These are phyloP conservation scores for Nomada flava DNA, from an alignment of 2,888 invertebrate genomes.

Conservation along the genomic window DNA sequence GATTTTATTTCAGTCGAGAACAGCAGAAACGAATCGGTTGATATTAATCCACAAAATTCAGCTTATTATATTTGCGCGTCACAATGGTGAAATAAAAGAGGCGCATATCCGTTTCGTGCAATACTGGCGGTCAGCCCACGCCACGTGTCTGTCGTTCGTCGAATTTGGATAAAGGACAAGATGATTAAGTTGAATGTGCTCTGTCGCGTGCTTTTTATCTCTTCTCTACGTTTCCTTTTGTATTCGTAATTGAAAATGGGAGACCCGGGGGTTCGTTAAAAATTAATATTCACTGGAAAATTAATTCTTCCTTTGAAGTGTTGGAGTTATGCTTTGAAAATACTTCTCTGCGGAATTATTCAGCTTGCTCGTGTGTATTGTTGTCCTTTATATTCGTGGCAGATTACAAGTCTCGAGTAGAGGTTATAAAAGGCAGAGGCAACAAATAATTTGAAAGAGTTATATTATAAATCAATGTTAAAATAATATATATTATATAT, in stretches of 20 bases:
- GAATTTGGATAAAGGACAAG: not conserved
- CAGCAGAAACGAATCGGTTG: not conserved
- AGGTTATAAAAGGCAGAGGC: no score
- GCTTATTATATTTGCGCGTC: slow-evolving; percentile 5
- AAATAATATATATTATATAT: no score
- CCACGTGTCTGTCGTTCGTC: not conserved
- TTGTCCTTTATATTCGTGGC: no score
- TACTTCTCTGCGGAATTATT: not conserved
- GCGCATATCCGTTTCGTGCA: not conserved
- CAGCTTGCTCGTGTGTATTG: no score
- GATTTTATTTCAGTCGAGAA: slow-evolving; percentile 11
- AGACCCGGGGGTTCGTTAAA: not conserved
- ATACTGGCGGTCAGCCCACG: no score
- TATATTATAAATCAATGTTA: no score
- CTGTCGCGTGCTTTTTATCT: not conserved
- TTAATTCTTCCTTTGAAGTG: not conserved
- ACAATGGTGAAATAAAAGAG: not conserved
- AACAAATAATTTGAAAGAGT: no score
- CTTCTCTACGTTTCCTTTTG: not conserved
- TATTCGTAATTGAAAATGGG: not conserved
- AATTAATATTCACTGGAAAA: not conserved
- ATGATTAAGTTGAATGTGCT: not conserved
- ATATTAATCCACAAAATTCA: not conserved
- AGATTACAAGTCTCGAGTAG: no score
- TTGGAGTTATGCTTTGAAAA: not conserved